Evolutionary conservation across 2,797 vertebrate genomes (phyloP).

Genomic region (Amphiprion clarkii): DNA sequence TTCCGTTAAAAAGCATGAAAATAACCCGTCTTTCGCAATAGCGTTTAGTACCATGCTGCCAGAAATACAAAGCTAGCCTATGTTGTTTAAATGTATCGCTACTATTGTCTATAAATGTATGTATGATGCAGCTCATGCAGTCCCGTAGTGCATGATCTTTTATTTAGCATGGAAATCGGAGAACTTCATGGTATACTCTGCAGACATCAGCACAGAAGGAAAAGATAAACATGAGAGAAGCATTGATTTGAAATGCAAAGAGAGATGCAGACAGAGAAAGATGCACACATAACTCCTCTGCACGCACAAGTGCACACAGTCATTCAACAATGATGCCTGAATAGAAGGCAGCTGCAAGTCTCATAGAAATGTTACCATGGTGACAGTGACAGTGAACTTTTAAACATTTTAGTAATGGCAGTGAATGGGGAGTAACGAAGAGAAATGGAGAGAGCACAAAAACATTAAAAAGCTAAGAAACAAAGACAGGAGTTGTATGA

Average conservation of each 20-base stretch:
- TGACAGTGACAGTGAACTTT: slow-evolving; percentile 79
- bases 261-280: slow-evolving; percentile 36
- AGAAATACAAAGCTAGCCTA: slow-evolving; percentile 21
- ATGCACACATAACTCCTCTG: slow-evolving; percentile 26
- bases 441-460: slow-evolving; percentile 11
- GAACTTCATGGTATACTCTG: slow-evolving; percentile 21
- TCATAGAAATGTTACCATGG: slow-evolving; percentile 84
- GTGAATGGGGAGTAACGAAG: slow-evolving; percentile 41
- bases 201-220: slow-evolving; percentile 33
- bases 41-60: not conserved
- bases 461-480: slow-evolving; percentile 30
- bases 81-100: slow-evolving; percentile 6
- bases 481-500: slow-evolving; percentile 33
- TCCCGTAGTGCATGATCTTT: slow-evolving; percentile 30
- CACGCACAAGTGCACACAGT: slow-evolving; percentile 20
- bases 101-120: slow-evolving; percentile 12
- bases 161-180: slow-evolving; percentile 56
- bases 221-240: slow-evolving; percentile 59
- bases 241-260: slow-evolving; percentile 61
- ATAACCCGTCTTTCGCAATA: not conserved
- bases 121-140: slow-evolving; percentile 32
- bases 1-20: slow-evolving; percentile 8
- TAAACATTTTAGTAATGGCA: slow-evolving; percentile 75
- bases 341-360: slow-evolving; percentile 78
- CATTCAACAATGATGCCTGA: slow-evolving; percentile 70